Evolutionary conservation across 23 tunicate species (phyloP).

Genomic region (Pegea sp.): DNA sequence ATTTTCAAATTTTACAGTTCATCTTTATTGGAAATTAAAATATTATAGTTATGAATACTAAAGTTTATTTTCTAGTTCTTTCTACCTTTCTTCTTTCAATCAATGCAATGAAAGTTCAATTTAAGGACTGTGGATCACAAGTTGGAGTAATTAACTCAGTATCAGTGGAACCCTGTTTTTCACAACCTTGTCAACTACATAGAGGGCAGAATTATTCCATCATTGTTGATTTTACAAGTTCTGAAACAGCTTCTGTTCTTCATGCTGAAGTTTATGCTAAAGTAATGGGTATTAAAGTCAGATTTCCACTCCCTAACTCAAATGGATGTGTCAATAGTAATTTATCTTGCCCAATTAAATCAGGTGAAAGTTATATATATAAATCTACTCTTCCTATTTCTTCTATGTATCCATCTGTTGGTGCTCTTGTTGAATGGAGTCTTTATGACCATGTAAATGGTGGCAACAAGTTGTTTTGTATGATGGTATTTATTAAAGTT

Average conservation of each 20-base stretch:
- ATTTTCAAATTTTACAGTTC: no score
- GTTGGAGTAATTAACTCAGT: not conserved
- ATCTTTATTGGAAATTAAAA: no score
- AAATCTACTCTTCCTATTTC: not conserved
- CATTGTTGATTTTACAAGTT: not conserved
- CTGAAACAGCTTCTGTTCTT: not conserved
- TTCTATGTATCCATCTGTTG: not conserved
- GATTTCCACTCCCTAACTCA: not conserved
- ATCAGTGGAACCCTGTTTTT: not conserved
- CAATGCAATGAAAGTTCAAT: not conserved
- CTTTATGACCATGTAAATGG: not conserved
- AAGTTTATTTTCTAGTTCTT: no score
- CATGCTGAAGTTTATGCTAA: not conserved
- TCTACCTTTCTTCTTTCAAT: no score
- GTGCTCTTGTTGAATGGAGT: not conserved
- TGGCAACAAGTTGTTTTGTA: not conserved
- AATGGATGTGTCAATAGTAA: not conserved
- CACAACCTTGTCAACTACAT: not conserved
- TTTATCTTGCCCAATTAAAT: not conserved
- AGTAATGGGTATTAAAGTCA: not conserved
- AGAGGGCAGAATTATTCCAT: not conserved
- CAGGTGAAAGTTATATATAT: not conserved
- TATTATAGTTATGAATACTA: no score
- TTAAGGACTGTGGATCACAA: constrained; percentile 1
- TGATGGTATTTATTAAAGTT: no score